phyloP scores from a whole-genome alignment of 2,888 invertebrate species.

The Tolmerus cingulatus region DNA sequence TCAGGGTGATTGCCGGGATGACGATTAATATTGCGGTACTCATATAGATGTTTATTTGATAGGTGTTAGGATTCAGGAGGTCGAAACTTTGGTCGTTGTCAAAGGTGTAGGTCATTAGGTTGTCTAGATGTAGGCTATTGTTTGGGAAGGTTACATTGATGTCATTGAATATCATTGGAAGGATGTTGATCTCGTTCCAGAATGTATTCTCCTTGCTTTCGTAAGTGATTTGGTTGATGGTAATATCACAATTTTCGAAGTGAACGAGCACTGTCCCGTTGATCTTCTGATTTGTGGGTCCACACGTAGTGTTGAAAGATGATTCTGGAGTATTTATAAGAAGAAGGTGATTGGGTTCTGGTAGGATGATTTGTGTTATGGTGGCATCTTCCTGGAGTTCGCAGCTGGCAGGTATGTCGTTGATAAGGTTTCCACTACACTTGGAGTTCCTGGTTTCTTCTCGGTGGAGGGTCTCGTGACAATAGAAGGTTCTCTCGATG shows the following conservation, averaged over 20 bases:
- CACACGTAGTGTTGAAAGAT: neutral
- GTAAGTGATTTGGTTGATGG: neutral
- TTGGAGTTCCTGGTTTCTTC: neutral
- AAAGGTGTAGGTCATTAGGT: too few species aligned
- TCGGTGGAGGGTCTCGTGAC: neutral
- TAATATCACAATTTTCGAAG: neutral
- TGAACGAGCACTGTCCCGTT: neutral
- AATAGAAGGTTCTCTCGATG: neutral
- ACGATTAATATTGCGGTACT: too few species aligned
- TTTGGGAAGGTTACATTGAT: too few species aligned
- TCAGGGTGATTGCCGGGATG: too few species aligned
- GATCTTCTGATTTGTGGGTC: neutral
- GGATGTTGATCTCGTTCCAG: neutral
- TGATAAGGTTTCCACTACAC: neutral
- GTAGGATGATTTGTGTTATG: neutral
- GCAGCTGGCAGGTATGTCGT: neutral
- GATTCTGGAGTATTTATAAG: neutral
- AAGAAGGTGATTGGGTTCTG: neutral
- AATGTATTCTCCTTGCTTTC: neutral
- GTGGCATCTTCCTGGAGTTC: neutral
- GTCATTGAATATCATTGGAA: too few species aligned
- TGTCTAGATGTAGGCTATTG: too few species aligned
- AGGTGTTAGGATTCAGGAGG: too few species aligned
- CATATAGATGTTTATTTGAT: too few species aligned
- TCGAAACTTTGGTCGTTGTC: too few species aligned